Percentiles rank a stretch among this genome's conserved stretches.
Conservation (phyloP, 2,888 invertebrate genomes). For the Torymus texanus region DNA sequence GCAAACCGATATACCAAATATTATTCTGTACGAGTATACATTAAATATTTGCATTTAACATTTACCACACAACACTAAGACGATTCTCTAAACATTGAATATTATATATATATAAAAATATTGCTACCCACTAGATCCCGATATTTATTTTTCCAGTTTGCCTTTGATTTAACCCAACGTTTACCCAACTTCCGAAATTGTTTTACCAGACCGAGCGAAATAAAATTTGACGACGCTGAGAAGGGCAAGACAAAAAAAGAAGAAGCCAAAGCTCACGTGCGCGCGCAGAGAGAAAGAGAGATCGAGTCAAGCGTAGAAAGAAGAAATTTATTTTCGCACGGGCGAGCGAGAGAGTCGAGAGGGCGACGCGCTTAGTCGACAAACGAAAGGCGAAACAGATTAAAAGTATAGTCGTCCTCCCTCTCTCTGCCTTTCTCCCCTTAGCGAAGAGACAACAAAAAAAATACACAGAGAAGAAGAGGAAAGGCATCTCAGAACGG, state of each 20-base stretch:
- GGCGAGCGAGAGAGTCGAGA: conserved; percentile 3
- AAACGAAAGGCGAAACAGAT: conserved; percentile 64
- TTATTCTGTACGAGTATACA: too few species aligned
- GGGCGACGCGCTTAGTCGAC: conserved; percentile 44
- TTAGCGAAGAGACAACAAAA: conserved; percentile 41
- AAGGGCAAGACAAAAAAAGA: conserved; percentile 3
- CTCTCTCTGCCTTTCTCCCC: conserved; percentile 20
- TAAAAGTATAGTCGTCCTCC: conserved; percentile 61
- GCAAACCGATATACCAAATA: too few species aligned
- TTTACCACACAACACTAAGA: too few species aligned
- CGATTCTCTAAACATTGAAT: too few species aligned
- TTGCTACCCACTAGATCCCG: too few species aligned
- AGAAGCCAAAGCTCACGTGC: conserved; percentile 8
- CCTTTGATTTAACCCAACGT: neutral
- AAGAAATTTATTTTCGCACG: conserved; percentile 45
- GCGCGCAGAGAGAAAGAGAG: conserved; percentile 1
- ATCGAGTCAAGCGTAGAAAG: conserved; percentile 3
- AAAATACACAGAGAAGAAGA: conserved; percentile 48
- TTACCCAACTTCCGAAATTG: conserved; percentile 2
- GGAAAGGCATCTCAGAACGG: conserved; percentile 47
- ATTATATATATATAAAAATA: too few species aligned
- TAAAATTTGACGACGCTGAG: conserved; percentile 6
- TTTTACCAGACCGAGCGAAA: conserved; percentile 11
- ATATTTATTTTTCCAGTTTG: neutral
- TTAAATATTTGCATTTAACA: too few species aligned